Conservation (phyloP, 2,888 invertebrate species). For the Aphodius granarius region DNA sequence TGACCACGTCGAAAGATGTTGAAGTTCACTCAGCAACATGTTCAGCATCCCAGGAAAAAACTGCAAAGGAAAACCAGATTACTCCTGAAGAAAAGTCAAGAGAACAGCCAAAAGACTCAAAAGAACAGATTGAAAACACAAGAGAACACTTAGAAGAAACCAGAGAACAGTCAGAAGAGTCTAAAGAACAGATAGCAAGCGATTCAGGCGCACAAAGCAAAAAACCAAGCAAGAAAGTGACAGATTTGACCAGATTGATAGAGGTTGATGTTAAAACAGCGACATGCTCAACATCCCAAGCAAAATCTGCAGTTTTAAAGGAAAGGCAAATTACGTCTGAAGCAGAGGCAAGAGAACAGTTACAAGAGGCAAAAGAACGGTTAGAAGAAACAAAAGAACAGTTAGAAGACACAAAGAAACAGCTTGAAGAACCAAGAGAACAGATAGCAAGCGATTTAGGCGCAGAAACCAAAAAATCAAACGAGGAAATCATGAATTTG, state of each 20-base stretch:
- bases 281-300: too few relatives aligned
- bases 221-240: background rate
- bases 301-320: background rate
- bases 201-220: too few relatives aligned
- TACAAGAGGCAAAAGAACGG: background rate
- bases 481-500: background rate
- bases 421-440: too few relatives aligned
- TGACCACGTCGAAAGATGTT: too few relatives aligned
- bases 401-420: too few relatives aligned
- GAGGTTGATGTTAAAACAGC: background rate
- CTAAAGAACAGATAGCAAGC: background rate
- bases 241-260: background rate
- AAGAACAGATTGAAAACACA: too few relatives aligned
- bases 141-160: constrained; percentile 1
- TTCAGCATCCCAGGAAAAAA: too few relatives aligned
- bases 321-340: background rate
- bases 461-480: background rate
- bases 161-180: background rate
- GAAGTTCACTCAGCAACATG: too few relatives aligned
- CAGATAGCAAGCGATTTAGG: too few relatives aligned
- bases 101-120: too few relatives aligned
- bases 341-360: background rate
- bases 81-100: too few relatives aligned
- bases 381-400: background rate
- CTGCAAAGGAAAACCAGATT: too few relatives aligned